Evolutionary conservation across 2,113 vertebrate genomes (phyloP), one percentile per base, ranked within the genome.

Genomic region (Telmatochromis sp.): DNA sequence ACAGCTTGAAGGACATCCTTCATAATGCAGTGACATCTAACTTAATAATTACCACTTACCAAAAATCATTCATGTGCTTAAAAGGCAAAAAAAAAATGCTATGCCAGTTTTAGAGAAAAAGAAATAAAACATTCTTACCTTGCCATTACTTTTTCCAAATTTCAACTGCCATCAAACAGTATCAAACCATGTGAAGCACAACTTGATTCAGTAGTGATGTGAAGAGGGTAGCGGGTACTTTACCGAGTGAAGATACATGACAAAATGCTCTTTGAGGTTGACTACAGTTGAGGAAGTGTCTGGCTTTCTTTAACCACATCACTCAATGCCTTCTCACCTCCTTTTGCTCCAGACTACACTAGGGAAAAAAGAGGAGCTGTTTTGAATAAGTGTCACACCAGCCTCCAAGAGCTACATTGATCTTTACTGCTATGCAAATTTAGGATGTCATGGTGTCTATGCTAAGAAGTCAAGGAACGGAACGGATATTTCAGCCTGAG

Each of bases 381-480:
- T 95, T 93, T 91, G 82, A 94, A 93, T 93, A 91, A 91, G 92
- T 93, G 92, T 93, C 92, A 93, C 79, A 89, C 83, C 82, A 92
- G 87, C 84, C 88, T 92, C 87, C 60, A 83, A 80, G 88, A 89
- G 89, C 80, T 94, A 91, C 90, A 93, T 88, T 95, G 93, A 95
- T 95, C 92, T 94, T 90, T 95, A 95, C 93, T 90, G 73, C 90
- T 91, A 94, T 94, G 94, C 92, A 96, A 96, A 96, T 96, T 88
- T 81, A 84, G 92, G 85, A 92, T 94, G 89, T 95, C 94, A 95
- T 53, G 89, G 90, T 88, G 65, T 93, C 92, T 92, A 60, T 81
- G 78, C 90, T 91, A 92, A 94, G 88, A 92, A 91, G 92, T 80
- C 80, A 85, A 89, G 85, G 89, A 92, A 88, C 82, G 58, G 88